Percentiles rank a stretch among this genome's conserved stretches.
Conservation (phyloP, 2,888 invertebrate species). For the Meteorus cinctellus region DNA sequence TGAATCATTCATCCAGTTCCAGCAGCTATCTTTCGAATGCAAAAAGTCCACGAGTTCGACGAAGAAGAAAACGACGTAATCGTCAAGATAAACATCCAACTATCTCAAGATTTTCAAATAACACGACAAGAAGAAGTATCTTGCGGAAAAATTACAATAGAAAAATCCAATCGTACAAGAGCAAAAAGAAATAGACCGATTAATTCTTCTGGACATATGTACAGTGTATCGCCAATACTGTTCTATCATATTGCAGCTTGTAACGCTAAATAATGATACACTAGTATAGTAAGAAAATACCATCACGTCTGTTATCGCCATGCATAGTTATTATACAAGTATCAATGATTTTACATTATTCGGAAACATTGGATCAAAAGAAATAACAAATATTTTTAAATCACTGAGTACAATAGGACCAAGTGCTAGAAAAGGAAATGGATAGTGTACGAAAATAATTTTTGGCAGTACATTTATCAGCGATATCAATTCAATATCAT, state of each 20-base stretch:
- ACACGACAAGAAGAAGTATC: background rate
- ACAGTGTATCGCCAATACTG: background rate
- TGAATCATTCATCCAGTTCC: conserved; percentile 58
- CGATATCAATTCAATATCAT: background rate
- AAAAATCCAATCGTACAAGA: conserved; percentile 3
- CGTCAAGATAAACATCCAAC: background rate
- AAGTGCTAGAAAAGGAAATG: background rate
- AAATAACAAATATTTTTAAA: no score
- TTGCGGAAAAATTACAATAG: background rate
- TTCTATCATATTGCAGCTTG: background rate
- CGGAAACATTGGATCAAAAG: background rate
- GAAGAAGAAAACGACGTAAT: conserved; percentile 1
- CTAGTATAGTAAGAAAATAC: background rate
- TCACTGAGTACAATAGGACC: no score
- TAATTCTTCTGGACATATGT: background rate
- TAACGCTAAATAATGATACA: conserved; percentile 9
- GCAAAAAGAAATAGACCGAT: conserved; percentile 5
- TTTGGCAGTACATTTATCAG: background rate
- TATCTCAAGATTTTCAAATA: background rate
- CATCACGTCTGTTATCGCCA: background rate
- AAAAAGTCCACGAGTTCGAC: background rate
- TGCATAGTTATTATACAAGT: background rate
- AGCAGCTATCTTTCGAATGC: conserved; percentile 41
- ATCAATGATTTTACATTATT: no score
- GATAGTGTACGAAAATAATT: background rate